Conservation (phyloP, 2,888 invertebrate species). For the Fissipunctia ypsillon region DNA sequence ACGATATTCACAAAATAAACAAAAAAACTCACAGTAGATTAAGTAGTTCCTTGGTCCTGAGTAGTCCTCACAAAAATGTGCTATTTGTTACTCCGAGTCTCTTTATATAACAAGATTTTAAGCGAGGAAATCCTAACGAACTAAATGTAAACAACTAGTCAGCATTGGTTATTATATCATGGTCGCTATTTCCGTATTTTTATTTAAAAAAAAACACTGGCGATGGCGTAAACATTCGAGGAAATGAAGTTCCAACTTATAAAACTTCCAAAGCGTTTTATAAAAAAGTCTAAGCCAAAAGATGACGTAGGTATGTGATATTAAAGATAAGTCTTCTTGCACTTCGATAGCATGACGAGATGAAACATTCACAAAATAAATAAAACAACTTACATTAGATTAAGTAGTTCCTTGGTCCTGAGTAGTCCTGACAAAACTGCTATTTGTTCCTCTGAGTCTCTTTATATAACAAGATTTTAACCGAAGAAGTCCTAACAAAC, state of each 20-base stretch:
- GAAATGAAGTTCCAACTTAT: no score
- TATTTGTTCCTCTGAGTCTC: slow-evolving; percentile 66
- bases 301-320: not conserved
- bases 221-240: no score
- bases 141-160: slow-evolving; percentile 60
- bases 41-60: slow-evolving; percentile 62
- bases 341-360: not conserved
- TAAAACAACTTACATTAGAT: slow-evolving; percentile 67
- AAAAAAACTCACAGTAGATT: slow-evolving; percentile 67
- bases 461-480: slow-evolving; percentile 80
- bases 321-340: not conserved
- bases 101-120: slow-evolving; percentile 80
- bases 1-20: not conserved
- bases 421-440: slow-evolving; percentile 71
- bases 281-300: no score
- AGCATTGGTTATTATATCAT: slow-evolving; percentile 52
- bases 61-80: slow-evolving; percentile 73
- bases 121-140: slow-evolving; percentile 74
- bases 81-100: slow-evolving; percentile 64
- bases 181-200: no score
- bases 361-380: not conserved
- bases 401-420: slow-evolving; percentile 61
- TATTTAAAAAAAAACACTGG: no score
- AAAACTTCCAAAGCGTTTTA: no score
- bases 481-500: slow-evolving; percentile 74